Base-by-base conservation (phyloP, 2,113 vertebrate species). In the Vulpes lagopus region DNA sequence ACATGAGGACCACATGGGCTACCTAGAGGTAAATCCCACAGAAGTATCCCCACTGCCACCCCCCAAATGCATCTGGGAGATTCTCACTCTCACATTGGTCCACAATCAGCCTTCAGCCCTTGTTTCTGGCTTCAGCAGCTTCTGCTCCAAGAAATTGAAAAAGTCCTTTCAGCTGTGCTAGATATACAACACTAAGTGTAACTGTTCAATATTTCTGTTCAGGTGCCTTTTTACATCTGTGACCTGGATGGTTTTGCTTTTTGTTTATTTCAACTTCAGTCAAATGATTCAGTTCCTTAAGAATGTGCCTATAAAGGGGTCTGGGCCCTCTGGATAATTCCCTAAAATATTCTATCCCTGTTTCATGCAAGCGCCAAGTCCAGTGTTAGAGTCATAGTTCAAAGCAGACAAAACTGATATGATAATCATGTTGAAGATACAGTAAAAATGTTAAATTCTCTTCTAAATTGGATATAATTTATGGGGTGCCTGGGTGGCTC, bases 151-250 rank as follows among this genome's bases (percentile, higher is more conserved):
- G 98, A 98, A 98, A 98, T 64, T 99, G 98, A 99, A 98, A 97
- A 99, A 98, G 99, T 84, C 67, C 89, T 84, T 95, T 96, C 97
- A 98, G 98, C 67, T 60, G 99, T 99, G 99, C 98, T 99, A 99
- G 97, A 98, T 98, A 98, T 99, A 99, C 98, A 98, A 99, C 99
- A 99, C 99, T 99, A 99, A 99, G 99, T 97, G 98, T 99, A 97
- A 99, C 99, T 60, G 98, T 99, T 98, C 99, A 99, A 80, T 99
- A 99, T 98, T 99, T 99, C 99, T 99, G 99, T 98, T 99, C 79
- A 99, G 99, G 95, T 99, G 99, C 98, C 99, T 99, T 95, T 99
- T 99, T 97, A 99, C 99, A 74, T 99, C 99, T 0, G 99, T 99
- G 91, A 99, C 99, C 96, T 99, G 99, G 99, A 99, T 99, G 10